phyloP scores from a whole-genome alignment of 1,140 invertebrate genomes.

The Bemisia tabaci region DNA sequence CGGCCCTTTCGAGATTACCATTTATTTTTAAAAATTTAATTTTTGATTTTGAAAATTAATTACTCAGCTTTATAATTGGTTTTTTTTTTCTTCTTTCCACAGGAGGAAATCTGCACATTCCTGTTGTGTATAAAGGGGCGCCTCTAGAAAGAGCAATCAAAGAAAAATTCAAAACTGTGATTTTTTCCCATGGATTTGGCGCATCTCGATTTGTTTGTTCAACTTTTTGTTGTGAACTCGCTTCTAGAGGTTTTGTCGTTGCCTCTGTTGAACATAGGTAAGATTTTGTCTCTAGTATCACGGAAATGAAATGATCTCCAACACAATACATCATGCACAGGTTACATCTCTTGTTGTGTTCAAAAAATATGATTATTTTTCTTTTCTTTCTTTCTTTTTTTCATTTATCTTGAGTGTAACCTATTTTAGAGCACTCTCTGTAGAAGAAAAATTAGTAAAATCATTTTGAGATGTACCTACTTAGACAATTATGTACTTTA shows the following conservation, averaged over 20 bases:
- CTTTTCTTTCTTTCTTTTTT: too few species aligned
- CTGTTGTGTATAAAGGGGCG: constrained; percentile 38
- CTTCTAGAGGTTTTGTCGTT: constrained; percentile 50
- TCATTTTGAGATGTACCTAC: too few species aligned
- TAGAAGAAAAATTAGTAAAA: too few species aligned
- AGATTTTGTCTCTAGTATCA: neutral
- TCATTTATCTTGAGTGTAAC: too few species aligned
- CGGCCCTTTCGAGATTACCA: too few species aligned
- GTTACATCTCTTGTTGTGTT: too few species aligned
- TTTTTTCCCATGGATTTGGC: constrained; percentile 53
- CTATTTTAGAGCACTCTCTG: too few species aligned
- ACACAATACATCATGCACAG: too few species aligned
- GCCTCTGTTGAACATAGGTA: constrained; percentile 48
- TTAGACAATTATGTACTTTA: too few species aligned
- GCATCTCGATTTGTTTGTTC: constrained; percentile 45
- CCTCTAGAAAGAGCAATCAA: constrained; percentile 21
- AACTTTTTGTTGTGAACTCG: constrained; percentile 42
- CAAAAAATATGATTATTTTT: too few species aligned
- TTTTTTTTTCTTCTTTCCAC: constrained; percentile 9
- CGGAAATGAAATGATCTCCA: too few species aligned
- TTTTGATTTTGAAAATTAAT: neutral
- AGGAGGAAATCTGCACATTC: constrained; percentile 29
- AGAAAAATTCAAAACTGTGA: constrained; percentile 40
- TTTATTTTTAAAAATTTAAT: too few species aligned
- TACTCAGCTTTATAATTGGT: neutral